Base-by-base conservation (phyloP, 2,888 invertebrate genomes). In the Synergus laeviventris region DNA sequence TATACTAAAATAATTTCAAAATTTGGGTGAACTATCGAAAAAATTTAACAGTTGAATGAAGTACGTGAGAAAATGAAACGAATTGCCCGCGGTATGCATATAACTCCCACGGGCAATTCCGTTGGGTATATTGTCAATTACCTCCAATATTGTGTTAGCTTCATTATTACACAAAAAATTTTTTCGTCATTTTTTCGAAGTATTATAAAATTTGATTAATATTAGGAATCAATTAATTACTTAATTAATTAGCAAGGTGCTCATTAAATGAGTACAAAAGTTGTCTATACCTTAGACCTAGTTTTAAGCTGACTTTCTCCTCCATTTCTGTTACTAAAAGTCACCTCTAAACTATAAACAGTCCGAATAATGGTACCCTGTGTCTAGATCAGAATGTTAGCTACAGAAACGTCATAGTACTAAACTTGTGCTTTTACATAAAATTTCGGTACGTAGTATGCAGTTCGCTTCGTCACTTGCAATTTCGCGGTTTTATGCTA, bases 401-500 rank as follows among this genome's bases (percentile, higher is more conserved):
- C 7, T n/a, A n/a, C 21, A 11, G 11, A 62, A 49, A 31, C n/a
- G 31, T 70, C 2, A 16, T 49, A 24, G 21, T 42, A 24, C 24
- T 66, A 49, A 70, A 31, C 0, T n/a, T 12, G n/a, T 8, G 45
- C 9, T n/a, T 24, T 49, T 31, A 21, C 11, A 66, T 45, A 42
- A 42, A 18, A 38, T 62, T 62, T 64, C 24, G 39, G 21, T 49
- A n/a, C n/a, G n/a, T n/a, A 14, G 56, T 56, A 24, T 24, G 24
- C 11, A 31, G 36, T 49, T 36, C 16, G 31, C 49, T 49, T 70
- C 36, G 45, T 49, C 45, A 49, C 70, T 21, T 42, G 66, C 24
- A 70, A 70, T 70, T 70, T 49, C 70, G 70, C 31, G 70, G 70
- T 70, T 70, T 36, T 49, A 70, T 49, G 70, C 49, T 11, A 42